Evolutionary conservation across 2,113 vertebrate genomes (phyloP).

Genomic region (Lontra canadensis): DNA sequence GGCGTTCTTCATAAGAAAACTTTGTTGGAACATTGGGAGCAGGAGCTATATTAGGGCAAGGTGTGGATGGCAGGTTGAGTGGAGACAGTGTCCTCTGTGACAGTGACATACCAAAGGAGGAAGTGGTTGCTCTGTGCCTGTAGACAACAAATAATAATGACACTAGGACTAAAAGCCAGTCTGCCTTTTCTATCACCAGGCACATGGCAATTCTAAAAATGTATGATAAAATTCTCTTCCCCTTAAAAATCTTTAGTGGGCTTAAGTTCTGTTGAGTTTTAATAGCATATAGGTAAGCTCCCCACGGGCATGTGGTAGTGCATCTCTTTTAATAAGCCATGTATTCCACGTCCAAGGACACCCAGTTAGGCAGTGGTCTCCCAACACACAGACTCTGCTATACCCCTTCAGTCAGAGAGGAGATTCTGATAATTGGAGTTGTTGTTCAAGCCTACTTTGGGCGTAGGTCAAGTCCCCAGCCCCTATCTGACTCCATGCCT

Average conservation of each 20-base stretch:
- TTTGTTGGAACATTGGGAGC: neutral
- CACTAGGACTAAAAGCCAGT: neutral
- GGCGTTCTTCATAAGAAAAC: rapidly evolving
- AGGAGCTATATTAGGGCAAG: neutral
- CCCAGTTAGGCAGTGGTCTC: rapidly evolving
- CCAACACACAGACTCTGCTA: neutral
- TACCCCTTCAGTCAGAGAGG: neutral
- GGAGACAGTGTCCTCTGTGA: neutral
- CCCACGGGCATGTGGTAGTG: neutral
- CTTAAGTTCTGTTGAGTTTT: neutral
- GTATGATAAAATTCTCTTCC: neutral
- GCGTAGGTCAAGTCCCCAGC: neutral
- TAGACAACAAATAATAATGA: neutral
- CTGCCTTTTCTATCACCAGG: neutral
- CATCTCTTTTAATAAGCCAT: neutral
- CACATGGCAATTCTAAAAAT: neutral
- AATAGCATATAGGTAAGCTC: neutral
- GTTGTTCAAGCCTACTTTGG: neutral
- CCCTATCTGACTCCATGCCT: neutral
- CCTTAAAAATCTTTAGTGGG: neutral
- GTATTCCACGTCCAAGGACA: neutral
- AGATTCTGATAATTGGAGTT: neutral
- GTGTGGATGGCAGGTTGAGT: neutral
- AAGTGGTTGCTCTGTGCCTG: neutral
- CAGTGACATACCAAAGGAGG: neutral